These are phyloP conservation scores for Halcyon smyrnensis DNA, from an alignment of 2,797 vertebrate genomes.

Conservation along the genomic window DNA sequence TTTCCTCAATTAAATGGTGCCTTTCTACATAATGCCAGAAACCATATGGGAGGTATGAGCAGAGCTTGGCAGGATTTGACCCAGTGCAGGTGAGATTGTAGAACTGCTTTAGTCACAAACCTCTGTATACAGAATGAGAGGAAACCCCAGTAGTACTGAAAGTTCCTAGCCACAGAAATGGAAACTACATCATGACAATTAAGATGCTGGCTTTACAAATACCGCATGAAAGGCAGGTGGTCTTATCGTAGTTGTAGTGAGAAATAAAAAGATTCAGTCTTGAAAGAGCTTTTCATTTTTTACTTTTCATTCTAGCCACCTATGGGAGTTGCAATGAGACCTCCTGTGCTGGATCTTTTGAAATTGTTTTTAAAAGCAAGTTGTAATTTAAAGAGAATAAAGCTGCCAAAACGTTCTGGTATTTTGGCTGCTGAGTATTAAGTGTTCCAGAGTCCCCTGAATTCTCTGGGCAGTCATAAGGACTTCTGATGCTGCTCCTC, in stretches of 20 bases:
- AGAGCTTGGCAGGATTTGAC: background rate
- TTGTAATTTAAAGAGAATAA: conserved; percentile 30
- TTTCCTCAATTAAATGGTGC: conserved; percentile 5
- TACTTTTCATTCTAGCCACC: background rate
- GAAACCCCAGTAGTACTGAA: background rate
- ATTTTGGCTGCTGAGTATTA: background rate
- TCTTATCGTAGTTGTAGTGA: background rate
- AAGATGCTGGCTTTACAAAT: background rate
- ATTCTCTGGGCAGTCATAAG: background rate
- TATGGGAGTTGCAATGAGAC: background rate
- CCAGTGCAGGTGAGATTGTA: background rate
- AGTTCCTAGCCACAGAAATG: background rate
- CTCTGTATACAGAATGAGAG: background rate
- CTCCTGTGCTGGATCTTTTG: background rate
- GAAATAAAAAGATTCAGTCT: background rate
- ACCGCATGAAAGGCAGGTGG: background rate
- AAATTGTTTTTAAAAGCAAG: conserved; percentile 17
- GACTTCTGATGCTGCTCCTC: background rate
- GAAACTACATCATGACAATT: background rate
- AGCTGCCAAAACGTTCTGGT: conserved; percentile 6
- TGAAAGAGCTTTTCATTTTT: background rate
- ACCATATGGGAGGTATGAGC: background rate
- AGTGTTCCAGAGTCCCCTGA: background rate
- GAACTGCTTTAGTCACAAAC: background rate
- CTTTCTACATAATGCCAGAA: background rate